Evolutionary conservation across 2,797 vertebrate species (phyloP), one percentile per base, ranked within the genome.

Genomic region (Numenius phaeopus): DNA sequence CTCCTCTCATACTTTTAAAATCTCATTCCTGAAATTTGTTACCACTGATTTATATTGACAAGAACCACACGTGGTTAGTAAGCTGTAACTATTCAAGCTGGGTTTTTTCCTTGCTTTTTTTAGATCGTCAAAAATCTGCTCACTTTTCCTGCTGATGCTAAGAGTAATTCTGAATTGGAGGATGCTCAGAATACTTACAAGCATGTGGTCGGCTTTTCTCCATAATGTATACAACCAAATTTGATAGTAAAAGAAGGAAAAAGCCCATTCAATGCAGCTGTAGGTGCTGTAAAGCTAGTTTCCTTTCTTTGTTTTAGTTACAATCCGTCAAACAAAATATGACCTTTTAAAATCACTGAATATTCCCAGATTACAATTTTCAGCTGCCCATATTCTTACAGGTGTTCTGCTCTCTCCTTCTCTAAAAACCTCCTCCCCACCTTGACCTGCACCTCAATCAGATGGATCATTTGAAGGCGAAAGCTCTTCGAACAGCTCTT

Each of bases 101-200:
- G 0, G 0, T 14, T 61, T 49, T 22, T 47, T 15, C 2, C 5
- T 3, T 1, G 11, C 46, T 37, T 17, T 22, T 52, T 34, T 34
- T 39, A 14, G 26, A 69, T 34, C 10, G 46, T 64, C 0, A 32
- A 87, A 80, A 88, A 14, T 27, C 26, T 71, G 32, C 21, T 65
- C 24, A 26, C 30, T 91, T 72, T 52, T 52, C 59, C 55, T 77
- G 34, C 27, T 77, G 59, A 44, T 54, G 54, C 27, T 19, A 49
- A 18, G 37, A 54, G 40, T 18, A 86, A 54, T 21, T 77, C 21
- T n/a, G 67, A 85, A 20, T 2, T 39, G 57, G n/a, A 59, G 39
- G n/a, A 84, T 72, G 62, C 18, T 91, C 77, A 42, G n/a, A 40
- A 61, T 27, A 57, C 26, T 67, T 30, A n/a, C 3, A 79, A 69